Percentiles rank a stretch among this genome's conserved stretches.
Conservation (phyloP, 1,140 invertebrate species). For the Euborellia annulipes region DNA sequence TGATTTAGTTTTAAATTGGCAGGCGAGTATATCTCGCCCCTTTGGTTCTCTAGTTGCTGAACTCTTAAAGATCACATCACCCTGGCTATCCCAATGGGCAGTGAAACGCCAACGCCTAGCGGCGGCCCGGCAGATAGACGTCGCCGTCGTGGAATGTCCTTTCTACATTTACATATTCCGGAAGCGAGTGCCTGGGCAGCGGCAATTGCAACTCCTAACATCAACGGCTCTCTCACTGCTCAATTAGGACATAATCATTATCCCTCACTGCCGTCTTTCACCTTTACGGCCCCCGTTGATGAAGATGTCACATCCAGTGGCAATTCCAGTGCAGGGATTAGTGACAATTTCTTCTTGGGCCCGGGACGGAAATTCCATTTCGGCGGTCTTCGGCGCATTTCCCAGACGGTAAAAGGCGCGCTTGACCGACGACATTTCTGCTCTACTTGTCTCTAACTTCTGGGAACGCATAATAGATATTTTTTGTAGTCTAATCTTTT, state of each 20-base stretch:
- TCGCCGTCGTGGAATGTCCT: slow-evolving; percentile 22
- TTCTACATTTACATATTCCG: slow-evolving; percentile 30
- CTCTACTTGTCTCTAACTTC: too few species aligned
- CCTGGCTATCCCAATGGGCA: too few species aligned
- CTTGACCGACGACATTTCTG: too few species aligned
- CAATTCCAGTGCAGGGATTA: too few species aligned
- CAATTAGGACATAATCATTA: slow-evolving; percentile 20
- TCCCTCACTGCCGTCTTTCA: slow-evolving; percentile 31
- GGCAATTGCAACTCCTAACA: slow-evolving; percentile 12
- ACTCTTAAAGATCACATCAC: too few species aligned
- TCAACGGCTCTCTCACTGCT: slow-evolving; percentile 3
- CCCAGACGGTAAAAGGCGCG: slow-evolving; percentile 35
- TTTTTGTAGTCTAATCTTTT: too few species aligned
- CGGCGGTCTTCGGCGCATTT: slow-evolving; percentile 32
- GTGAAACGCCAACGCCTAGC: too few species aligned
- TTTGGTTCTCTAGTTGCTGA: too few species aligned
- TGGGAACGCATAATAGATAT: too few species aligned
- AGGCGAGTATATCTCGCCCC: too few species aligned
- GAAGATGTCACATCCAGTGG: slow-evolving; percentile 23
- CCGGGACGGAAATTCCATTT: slow-evolving; percentile 37
- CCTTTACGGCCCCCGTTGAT: slow-evolving; percentile 27
- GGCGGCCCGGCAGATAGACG: not conserved
- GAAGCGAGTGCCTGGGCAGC: slow-evolving; percentile 14
- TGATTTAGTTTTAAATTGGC: too few species aligned
- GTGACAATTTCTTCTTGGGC: too few species aligned